Conservation (phyloP, 2,888 invertebrate genomes). For the Scaptomyza polygonia region DNA sequence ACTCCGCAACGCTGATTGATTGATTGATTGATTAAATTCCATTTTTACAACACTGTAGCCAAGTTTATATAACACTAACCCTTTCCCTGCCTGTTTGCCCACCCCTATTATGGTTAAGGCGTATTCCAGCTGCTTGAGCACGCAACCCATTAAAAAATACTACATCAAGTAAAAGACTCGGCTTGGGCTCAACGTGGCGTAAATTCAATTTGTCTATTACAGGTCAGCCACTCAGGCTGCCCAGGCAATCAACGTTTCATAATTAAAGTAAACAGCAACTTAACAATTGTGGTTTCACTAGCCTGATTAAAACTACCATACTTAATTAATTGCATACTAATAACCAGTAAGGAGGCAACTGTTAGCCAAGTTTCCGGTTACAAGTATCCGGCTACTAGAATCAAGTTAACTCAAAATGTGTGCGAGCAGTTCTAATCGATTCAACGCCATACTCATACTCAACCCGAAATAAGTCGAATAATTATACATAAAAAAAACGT, state of each 20-base stretch:
- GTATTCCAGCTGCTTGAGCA: slow-evolving; percentile 57
- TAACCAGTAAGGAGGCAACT: not conserved
- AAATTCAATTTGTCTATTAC: slow-evolving; percentile 58
- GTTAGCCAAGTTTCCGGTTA: not conserved
- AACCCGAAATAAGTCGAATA: too few species aligned
- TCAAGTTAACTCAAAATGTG: not conserved
- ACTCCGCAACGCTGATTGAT: slow-evolving; percentile 56
- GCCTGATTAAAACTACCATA: slow-evolving; percentile 48
- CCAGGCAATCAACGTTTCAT: slow-evolving; percentile 64
- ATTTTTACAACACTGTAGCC: slow-evolving; percentile 38
- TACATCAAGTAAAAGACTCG: slow-evolving; percentile 15
- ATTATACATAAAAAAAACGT: too few species aligned
- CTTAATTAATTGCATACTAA: slow-evolving; percentile 45
- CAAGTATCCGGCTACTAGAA: slow-evolving; percentile 4
- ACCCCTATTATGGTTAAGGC: slow-evolving; percentile 14
- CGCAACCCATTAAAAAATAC: slow-evolving; percentile 42
- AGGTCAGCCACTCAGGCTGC: slow-evolving; percentile 46
- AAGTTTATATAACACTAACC: slow-evolving; percentile 31
- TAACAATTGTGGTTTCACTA: slow-evolving; percentile 20
- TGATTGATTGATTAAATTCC: slow-evolving; percentile 68
- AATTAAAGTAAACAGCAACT: slow-evolving; percentile 55
- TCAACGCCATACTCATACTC: too few species aligned
- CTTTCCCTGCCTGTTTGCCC: not conserved
- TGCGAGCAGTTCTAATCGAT: not conserved
- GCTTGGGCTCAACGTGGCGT: slow-evolving; percentile 28